These are phyloP conservation scores for Virgularia gustaviana DNA, from an alignment of 92 coral and sea anemone species.

Conservation along the genomic window DNA sequence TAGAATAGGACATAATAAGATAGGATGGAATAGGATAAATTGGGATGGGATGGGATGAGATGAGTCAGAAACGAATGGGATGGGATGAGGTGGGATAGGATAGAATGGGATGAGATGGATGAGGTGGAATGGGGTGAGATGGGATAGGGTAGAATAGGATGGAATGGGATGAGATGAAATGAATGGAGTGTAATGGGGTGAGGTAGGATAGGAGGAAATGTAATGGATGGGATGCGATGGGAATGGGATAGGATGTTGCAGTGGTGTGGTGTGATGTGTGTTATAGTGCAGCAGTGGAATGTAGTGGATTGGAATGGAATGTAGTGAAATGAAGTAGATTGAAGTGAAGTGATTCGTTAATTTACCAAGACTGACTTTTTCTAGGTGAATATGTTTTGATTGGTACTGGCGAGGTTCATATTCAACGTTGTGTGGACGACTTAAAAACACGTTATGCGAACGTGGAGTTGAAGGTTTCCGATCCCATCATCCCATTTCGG, in stretches of 20 bases:
- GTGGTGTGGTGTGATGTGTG: no score
- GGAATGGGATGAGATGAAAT: no score
- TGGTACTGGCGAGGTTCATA: slow-evolving; percentile 95
- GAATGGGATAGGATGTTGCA: no score
- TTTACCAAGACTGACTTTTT: no score
- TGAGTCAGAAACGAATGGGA: not conserved
- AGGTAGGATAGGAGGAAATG: no score
- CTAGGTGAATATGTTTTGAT: slow-evolving; percentile 90
- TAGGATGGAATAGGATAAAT: not conserved
- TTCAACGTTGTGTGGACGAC: slow-evolving; percentile 90
- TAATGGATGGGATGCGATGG: no score
- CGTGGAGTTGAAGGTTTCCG: slow-evolving; percentile 83
- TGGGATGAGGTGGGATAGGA: not conserved
- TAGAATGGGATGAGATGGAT: not conserved
- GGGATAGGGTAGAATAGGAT: no score
- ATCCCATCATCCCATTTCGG: slow-evolving; percentile 94
- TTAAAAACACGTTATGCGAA: slow-evolving; percentile 79
- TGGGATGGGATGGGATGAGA: no score
- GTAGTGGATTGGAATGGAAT: no score
- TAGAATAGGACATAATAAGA: not conserved
- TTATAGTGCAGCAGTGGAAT: no score
- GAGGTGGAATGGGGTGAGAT: not conserved
- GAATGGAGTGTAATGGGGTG: no score
- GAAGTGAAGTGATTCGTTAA: not conserved
- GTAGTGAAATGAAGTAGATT: no score